These are phyloP conservation scores for Cynopterus sphinx DNA, from an alignment of 2,797 vertebrate species.

Conservation along the genomic window DNA sequence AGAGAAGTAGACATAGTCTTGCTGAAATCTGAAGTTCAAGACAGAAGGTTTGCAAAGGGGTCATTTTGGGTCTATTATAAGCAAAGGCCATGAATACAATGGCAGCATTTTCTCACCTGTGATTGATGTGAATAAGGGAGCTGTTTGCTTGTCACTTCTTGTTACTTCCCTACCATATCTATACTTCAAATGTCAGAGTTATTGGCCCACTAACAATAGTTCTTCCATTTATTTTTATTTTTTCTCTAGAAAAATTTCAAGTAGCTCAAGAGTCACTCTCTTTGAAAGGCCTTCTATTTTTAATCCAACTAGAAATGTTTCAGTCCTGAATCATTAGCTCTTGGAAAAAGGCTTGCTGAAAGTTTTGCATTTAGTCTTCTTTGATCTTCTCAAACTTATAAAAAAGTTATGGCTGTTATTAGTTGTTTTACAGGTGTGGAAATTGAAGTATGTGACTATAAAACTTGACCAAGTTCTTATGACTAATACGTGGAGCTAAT, in stretches of 20 bases:
- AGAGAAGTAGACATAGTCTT: not conserved
- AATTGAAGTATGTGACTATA: slow-evolving; percentile 12
- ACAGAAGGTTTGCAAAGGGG: slow-evolving; percentile 15
- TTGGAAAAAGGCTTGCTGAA: not conserved
- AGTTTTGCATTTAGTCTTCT: not conserved
- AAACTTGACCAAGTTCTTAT: not conserved
- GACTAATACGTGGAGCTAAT: not conserved
- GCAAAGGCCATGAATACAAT: not conserved
- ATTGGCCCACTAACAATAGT: not conserved
- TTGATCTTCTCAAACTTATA: not conserved
- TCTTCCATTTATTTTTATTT: slow-evolving; percentile 40
- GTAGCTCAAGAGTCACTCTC: not conserved
- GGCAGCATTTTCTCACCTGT: slow-evolving; percentile 6
- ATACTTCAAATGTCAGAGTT: not conserved
- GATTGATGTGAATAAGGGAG: not conserved
- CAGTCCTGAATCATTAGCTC: not conserved
- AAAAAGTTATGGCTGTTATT: not conserved
- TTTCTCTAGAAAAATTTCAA: slow-evolving; percentile 34
- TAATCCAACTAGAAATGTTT: not conserved
- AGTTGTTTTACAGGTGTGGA: slow-evolving; percentile 22
- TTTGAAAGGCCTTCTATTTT: slow-evolving; percentile 20
- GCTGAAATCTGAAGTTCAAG: not conserved
- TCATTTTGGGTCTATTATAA: not conserved
- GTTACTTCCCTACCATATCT: not conserved
- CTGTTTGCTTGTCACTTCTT: not conserved